Evolutionary conservation across 2,113 vertebrate species (phyloP), one percentile per base, ranked within the genome.

Genomic region (Machaerirhynchus nigripectus): DNA sequence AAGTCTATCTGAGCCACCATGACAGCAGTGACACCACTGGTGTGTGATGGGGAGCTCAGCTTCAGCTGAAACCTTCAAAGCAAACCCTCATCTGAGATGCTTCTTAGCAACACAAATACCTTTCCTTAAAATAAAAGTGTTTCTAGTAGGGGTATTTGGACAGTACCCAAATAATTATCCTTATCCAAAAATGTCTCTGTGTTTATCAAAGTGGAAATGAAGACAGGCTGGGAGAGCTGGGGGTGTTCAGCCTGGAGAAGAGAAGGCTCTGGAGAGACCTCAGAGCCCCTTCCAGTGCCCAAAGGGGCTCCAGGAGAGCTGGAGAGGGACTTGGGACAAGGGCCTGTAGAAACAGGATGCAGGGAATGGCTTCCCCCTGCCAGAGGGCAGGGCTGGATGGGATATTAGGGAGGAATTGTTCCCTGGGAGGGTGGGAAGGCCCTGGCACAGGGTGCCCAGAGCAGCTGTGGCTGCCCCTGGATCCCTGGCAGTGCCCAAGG

Each of bases 71-170:
- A n/a, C 46, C 67, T 59, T 11, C 33, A 46, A 17, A 92, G 87
- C 1, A 2, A 78, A 89, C n/a, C 47, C 56, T 84, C 77, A 35
- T 11, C 18, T 37, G 28, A 30, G 70, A 75, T 33, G 65, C 77
- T 81, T 71, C 96, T 86, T 75, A 91, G 81, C 87, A 89, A 93
- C 69, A 82, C 33, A 74, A 81, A 55, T 67, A 44, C 27, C 84
- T 35, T 87, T n/a, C 42, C 55, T 89, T 56, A 73, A 84, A 89
- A 78, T 57, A 53, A 75, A 79, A 74, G 56, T 23, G 35, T 23
- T 91, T 68, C 70, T 57, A 33, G 55, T 13, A 69, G 84, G 13
- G 53, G 14, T 56, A 82, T 52, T 9, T 87, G 78, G 80, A 67
- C 31, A 89, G 57, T 27, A 71, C 15, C 74, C 49, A 53, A 73